These are phyloP conservation scores for Parthenolecanium corni DNA, from an alignment of 2,888 invertebrate genomes.

Conservation along the genomic window DNA sequence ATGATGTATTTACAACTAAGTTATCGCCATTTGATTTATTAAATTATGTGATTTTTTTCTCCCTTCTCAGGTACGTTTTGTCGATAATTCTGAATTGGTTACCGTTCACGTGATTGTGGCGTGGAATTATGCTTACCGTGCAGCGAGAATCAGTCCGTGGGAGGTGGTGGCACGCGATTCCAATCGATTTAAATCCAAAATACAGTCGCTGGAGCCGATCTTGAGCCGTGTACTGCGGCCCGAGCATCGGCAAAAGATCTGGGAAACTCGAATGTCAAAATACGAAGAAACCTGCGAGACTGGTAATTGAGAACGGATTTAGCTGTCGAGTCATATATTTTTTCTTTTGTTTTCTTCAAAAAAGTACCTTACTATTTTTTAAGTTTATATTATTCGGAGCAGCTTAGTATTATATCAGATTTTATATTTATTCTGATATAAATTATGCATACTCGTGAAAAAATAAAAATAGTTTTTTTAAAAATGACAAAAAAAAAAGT, in stretches of 20 bases:
- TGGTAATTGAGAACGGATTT: too few relatives aligned
- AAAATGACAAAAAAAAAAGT: too few relatives aligned
- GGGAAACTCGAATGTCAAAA: conserved; percentile 5
- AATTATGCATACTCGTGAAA: too few relatives aligned
- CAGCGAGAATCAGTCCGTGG: conserved; percentile 20
- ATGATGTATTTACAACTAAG: too few relatives aligned
- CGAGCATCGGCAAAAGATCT: conserved; percentile 12
- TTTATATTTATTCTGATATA: too few relatives aligned
- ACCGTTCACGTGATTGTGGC: conserved; percentile 20
- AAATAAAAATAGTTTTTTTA: too few relatives aligned
- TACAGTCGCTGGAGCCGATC: conserved; percentile 15
- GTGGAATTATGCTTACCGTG: conserved; percentile 22
- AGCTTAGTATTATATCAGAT: too few relatives aligned
- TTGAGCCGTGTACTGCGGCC: neutral
- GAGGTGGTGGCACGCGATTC: conserved; percentile 12
- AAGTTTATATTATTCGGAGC: too few relatives aligned
- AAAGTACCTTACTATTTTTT: too few relatives aligned
- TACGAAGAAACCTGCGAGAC: neutral
- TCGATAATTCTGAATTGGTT: conserved; percentile 6
- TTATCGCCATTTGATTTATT: too few relatives aligned
- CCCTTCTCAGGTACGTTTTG: conserved; percentile 15
- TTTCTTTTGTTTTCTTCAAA: too few relatives aligned
- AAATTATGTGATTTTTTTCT: neutral
- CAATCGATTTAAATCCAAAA: conserved; percentile 15
- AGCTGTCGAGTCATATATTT: too few relatives aligned